Percentiles rank a stretch among this genome's conserved stretches.
Conservation (phyloP, 1,140 invertebrate genomes). For the Drosophila melanogaster region DNA sequence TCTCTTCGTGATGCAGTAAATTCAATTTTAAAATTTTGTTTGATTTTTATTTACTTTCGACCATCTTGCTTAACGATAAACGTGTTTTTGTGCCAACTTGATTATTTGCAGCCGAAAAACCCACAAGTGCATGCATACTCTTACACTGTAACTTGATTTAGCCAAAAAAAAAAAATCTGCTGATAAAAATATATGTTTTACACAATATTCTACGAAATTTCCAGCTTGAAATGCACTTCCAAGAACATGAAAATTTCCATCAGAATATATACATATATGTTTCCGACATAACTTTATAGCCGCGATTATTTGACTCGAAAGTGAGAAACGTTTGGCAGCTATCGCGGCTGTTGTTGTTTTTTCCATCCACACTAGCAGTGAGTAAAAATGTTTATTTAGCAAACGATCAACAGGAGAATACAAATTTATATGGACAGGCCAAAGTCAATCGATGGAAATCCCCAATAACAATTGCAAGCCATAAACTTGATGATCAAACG, state of each 20-base stretch:
- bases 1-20: not conserved
- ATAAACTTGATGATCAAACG: slow-evolving; percentile 82
- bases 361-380: slow-evolving; percentile 21
- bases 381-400: slow-evolving; percentile 78
- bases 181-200: slow-evolving; percentile 17
- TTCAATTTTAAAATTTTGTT: not conserved
- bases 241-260: slow-evolving; percentile 28
- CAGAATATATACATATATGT: slow-evolving; percentile 21
- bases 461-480: slow-evolving; percentile 65
- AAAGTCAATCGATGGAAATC: slow-evolving; percentile 78
- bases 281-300: slow-evolving; percentile 46
- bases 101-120: not conserved
- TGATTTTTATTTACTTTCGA: not conserved
- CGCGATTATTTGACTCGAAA: slow-evolving; percentile 48
- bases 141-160: slow-evolving; percentile 9
- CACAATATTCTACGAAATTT: slow-evolving; percentile 17
- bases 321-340: slow-evolving; percentile 46
- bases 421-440: slow-evolving; percentile 78
- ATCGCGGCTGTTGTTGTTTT: slow-evolving; percentile 23
- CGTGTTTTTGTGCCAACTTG: not conserved
- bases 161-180: slow-evolving; percentile 3
- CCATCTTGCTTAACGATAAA: not conserved
- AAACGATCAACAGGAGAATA: slow-evolving; percentile 78
- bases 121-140: not conserved
- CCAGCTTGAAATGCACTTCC: slow-evolving; percentile 33